These are phyloP conservation scores for Clarias magur DNA, from an alignment of 2,113 vertebrate species.

Conservation along the genomic window DNA sequence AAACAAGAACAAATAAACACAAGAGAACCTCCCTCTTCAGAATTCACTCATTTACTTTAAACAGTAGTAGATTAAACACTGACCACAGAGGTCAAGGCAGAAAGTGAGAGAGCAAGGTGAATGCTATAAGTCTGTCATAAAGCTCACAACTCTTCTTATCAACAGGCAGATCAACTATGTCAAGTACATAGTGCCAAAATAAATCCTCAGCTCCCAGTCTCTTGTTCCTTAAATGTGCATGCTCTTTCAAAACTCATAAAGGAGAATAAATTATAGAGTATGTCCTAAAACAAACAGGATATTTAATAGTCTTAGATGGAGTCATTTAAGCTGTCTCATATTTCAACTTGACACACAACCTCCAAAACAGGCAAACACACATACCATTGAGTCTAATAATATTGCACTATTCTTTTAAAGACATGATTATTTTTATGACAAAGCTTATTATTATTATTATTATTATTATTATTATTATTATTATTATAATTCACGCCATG, in stretches of 20 bases:
- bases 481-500: background rate
- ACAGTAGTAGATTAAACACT: background rate
- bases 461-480: too few relatives aligned
- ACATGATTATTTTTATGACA: background rate
- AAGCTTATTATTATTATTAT: background rate
- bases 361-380: conserved; percentile 24
- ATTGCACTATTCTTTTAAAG: background rate
- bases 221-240: conserved; percentile 34
- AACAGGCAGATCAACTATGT: conserved; percentile 35
- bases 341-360: conserved; percentile 39
- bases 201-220: conserved; percentile 37
- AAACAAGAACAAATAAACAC: background rate
- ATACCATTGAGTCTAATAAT: conserved; percentile 1
- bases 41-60: background rate
- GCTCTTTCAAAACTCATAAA: conserved; percentile 24
- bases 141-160: conserved; percentile 17
- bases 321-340: conserved; percentile 35
- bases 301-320: conserved; percentile 39
- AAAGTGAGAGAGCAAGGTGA: conserved; percentile 8
- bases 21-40: background rate
- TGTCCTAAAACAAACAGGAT: conserved; percentile 40
- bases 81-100: conserved; percentile 3
- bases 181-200: conserved; percentile 40
- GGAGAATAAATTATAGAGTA: conserved; percentile 25
- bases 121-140: conserved; percentile 11